Evolutionary conservation across 2,888 invertebrate genomes (phyloP).

Genomic region (Athalia rosae): DNA sequence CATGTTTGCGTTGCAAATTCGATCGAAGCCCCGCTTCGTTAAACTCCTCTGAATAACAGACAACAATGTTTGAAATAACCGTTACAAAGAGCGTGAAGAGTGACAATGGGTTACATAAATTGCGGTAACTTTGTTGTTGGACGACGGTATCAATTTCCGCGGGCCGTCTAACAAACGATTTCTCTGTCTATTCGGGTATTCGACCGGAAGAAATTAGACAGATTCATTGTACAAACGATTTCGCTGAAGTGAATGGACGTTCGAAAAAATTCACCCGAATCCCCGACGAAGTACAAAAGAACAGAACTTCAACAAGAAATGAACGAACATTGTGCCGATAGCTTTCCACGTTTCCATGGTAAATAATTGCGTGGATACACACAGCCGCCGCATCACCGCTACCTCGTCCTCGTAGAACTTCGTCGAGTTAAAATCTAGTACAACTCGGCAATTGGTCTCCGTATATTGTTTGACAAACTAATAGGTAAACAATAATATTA

Average conservation of each 20-base stretch:
- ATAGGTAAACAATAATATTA: neutral
- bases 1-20: too few species aligned
- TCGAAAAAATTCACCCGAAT: too few species aligned
- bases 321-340: too few species aligned
- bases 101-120: conserved; percentile 30
- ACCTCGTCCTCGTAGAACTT: neutral
- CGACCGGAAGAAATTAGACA: conserved; percentile 21
- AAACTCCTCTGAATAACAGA: too few species aligned
- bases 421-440: neutral
- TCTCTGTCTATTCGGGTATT: conserved; percentile 18
- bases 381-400: neutral
- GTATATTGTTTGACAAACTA: neutral
- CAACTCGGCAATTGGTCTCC: neutral
- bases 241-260: too few species aligned
- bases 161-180: neutral
- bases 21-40: too few species aligned
- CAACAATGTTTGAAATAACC: too few species aligned
- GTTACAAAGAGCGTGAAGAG: neutral
- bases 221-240: neutral
- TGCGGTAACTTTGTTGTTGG: conserved; percentile 22
- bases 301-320: too few species aligned
- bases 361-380: neutral
- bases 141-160: conserved; percentile 22
- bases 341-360: neutral
- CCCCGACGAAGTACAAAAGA: too few species aligned